These are phyloP conservation scores for Pionites leucogaster DNA, from an alignment of 2,113 vertebrate genomes.

Conservation along the genomic window DNA sequence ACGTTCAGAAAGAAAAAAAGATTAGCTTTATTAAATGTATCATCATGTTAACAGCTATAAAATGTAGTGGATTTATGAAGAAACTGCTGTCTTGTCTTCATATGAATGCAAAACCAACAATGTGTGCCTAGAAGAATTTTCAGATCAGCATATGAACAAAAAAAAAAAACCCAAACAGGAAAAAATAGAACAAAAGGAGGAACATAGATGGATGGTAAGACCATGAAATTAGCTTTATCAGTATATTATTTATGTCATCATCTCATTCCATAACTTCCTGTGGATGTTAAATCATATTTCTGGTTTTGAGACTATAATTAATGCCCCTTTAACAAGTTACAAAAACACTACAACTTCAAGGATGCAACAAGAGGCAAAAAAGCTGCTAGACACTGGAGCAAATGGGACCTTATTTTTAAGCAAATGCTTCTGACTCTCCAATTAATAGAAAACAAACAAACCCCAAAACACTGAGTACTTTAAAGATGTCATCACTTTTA, in stretches of 20 bases:
- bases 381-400: background rate
- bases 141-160: background rate
- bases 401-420: background rate
- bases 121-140: background rate
- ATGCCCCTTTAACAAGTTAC: background rate
- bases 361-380: background rate
- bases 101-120: background rate
- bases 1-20: background rate
- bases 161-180: background rate
- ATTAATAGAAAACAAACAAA: slow-evolving; percentile 8
- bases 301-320: background rate
- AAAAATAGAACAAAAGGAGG: background rate
- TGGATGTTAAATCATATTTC: background rate
- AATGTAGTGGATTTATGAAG: background rate
- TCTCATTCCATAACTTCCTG: background rate
- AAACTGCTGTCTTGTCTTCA: background rate
- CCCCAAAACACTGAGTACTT: background rate
- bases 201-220: background rate
- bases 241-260: background rate
- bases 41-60: background rate
- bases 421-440: background rate
- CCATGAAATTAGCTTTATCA: background rate
- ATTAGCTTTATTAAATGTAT: background rate
- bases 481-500: background rate
- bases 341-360: background rate